phyloP scores from a whole-genome alignment of 2,888 invertebrate genomes.

The Philhelius pedissequus region DNA sequence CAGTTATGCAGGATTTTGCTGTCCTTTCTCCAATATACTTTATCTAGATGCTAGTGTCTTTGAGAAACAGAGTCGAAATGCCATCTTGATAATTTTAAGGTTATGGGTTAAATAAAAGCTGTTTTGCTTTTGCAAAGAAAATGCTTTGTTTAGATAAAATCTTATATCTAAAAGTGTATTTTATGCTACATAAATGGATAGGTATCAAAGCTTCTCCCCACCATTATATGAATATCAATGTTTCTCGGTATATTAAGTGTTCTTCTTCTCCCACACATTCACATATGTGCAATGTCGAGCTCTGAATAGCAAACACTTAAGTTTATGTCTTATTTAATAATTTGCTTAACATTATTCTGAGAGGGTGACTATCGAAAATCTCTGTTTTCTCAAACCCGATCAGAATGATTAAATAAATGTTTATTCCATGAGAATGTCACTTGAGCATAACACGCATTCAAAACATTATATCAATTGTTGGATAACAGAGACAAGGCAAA shows the following conservation, averaged over 20 bases:
- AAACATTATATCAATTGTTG: background rate
- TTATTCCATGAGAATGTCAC: slow-evolving; percentile 1
- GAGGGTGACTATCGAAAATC: background rate
- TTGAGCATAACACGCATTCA: background rate
- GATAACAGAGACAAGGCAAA: background rate
- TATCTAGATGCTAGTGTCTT: background rate
- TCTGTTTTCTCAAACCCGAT: background rate
- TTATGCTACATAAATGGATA: background rate
- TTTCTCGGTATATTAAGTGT: background rate
- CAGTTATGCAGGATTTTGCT: slow-evolving; percentile 5
- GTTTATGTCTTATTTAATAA: slow-evolving; percentile 6
- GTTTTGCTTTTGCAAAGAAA: background rate
- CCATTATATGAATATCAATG: background rate
- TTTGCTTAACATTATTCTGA: background rate
- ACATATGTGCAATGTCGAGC: background rate
- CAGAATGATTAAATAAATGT: background rate
- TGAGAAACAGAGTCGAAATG: background rate
- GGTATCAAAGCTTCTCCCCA: background rate
- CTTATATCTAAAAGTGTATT: background rate
- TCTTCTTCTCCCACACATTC: background rate
- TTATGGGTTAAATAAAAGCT: slow-evolving; percentile 14
- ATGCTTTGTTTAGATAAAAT: background rate
- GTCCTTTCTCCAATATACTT: background rate
- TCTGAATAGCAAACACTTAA: background rate
- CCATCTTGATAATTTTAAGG: slow-evolving; percentile 26